phyloP scores from a whole-genome alignment of 2,797 vertebrate genomes.

The Harpagifer antarcticus region DNA sequence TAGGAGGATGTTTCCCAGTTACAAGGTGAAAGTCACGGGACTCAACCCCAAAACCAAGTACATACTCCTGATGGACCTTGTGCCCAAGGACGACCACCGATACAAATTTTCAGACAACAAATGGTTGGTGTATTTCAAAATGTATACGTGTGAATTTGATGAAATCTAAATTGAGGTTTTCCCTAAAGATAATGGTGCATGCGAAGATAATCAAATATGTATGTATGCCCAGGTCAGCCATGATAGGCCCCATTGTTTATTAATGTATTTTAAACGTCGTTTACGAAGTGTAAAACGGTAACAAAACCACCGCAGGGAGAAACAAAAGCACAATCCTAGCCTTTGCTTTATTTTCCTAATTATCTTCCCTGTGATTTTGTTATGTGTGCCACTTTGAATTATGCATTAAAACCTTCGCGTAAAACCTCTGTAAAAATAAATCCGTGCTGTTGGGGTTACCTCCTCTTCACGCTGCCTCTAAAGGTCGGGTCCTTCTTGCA shows the following conservation, averaged over 20 bases:
- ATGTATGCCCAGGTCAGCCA: not conserved
- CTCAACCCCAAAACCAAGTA: slow-evolving; percentile 98
- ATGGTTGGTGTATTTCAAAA: slow-evolving; percentile 87
- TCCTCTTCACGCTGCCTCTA: slow-evolving; percentile 28
- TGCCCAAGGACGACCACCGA: slow-evolving; percentile 94
- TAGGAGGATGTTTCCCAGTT: slow-evolving; percentile 98
- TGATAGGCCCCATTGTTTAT: not conserved
- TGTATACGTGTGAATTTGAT: not conserved
- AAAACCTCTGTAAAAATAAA: not conserved
- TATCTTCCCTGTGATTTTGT: not conserved
- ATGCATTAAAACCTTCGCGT: not conserved
- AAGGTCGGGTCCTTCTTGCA: slow-evolving; percentile 64
- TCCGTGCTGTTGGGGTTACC: slow-evolving; percentile 14
- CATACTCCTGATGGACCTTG: slow-evolving; percentile 97
- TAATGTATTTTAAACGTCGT: not conserved
- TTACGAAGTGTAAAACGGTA: not conserved
- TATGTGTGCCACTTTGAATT: not conserved
- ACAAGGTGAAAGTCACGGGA: slow-evolving; percentile 97
- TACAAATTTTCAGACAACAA: slow-evolving; percentile 99
- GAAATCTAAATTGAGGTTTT: not conserved
- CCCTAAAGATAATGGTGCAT: not conserved
- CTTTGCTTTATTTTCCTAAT: no score
- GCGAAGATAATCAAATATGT: not conserved
- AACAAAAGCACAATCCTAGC: not conserved
- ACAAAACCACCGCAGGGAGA: no score